Conservation (phyloP, 2,888 invertebrate species). For the Acleris emargana region DNA sequence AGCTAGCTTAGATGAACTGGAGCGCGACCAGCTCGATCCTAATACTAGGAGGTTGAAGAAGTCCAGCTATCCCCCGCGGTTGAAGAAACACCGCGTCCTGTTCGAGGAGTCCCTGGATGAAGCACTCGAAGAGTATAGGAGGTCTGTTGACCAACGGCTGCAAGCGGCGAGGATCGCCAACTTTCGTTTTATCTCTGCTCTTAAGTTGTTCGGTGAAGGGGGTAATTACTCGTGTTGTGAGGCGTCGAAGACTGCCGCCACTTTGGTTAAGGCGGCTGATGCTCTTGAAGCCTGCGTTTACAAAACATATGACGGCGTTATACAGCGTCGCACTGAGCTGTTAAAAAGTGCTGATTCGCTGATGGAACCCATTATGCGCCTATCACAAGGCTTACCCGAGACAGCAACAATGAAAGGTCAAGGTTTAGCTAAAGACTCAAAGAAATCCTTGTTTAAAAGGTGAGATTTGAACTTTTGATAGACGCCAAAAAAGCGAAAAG, state of each 20-base stretch:
- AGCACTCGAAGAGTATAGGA: slow-evolving; percentile 51
- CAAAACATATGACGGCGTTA: slow-evolving; percentile 52
- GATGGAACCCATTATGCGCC: too few relatives aligned
- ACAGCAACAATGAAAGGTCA: too few relatives aligned
- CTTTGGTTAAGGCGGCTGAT: slow-evolving; percentile 58
- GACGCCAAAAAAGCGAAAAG: too few relatives aligned
- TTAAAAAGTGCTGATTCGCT: slow-evolving; percentile 29
- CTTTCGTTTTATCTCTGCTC: slow-evolving; percentile 57
- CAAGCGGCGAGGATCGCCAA: slow-evolving; percentile 69
- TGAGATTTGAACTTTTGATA: too few relatives aligned
- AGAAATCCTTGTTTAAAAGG: too few relatives aligned
- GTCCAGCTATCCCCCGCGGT: slow-evolving; percentile 61
- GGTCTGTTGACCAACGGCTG: slow-evolving; percentile 52
- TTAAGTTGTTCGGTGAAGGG: slow-evolving; percentile 62
- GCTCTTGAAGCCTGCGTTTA: slow-evolving; percentile 55
- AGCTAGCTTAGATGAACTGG: slow-evolving; percentile 49
- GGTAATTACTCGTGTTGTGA: slow-evolving; percentile 62
- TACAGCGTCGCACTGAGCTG: slow-evolving; percentile 54
- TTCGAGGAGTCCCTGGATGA: slow-evolving; percentile 62
- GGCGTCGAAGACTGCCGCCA: slow-evolving; percentile 51
- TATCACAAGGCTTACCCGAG: too few relatives aligned
- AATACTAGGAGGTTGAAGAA: slow-evolving; percentile 63
- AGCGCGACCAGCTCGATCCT: slow-evolving; percentile 47
- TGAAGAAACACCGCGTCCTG: slow-evolving; percentile 55
- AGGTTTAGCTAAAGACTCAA: too few relatives aligned